Conservation (phyloP, 1,140 invertebrate genomes). For the Oryzaephilus surinamensis region DNA sequence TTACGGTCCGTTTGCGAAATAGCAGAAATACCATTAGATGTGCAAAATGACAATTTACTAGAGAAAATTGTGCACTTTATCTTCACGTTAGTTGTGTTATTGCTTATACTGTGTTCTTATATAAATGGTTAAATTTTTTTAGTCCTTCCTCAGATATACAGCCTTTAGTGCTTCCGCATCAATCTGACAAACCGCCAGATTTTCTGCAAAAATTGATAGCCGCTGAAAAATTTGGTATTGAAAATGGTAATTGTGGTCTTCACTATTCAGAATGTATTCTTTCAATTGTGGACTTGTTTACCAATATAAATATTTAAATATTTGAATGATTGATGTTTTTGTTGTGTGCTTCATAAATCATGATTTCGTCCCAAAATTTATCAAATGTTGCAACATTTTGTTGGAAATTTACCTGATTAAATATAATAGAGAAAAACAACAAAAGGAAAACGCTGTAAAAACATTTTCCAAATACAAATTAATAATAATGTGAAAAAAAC, state of each 20-base stretch:
- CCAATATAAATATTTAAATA: too few species aligned
- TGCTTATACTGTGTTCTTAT: not conserved
- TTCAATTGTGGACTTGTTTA: slow-evolving; percentile 20
- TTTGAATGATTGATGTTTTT: too few species aligned
- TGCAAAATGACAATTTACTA: slow-evolving; percentile 12
- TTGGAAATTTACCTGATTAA: too few species aligned
- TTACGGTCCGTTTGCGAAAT: slow-evolving; percentile 19
- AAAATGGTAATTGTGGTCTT: slow-evolving; percentile 15
- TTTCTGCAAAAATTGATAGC: slow-evolving; percentile 14
- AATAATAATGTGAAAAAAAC: too few species aligned
- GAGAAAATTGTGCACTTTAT: slow-evolving; percentile 23
- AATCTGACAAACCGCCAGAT: slow-evolving; percentile 1
- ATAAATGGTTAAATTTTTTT: slow-evolving; percentile 10
- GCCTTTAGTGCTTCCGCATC: slow-evolving; percentile 17
- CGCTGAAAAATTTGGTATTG: slow-evolving; percentile 18
- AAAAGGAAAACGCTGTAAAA: too few species aligned
- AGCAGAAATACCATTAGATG: slow-evolving; percentile 18
- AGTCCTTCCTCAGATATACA: too few species aligned
- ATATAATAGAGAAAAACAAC: too few species aligned
- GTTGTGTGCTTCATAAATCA: too few species aligned
- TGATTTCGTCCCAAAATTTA: too few species aligned
- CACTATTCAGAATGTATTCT: slow-evolving; percentile 20
- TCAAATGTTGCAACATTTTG: too few species aligned
- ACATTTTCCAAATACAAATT: too few species aligned
- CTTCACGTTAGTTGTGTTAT: slow-evolving; percentile 25